A percentile compares a stretch with the other conserved stretches of the same genome.
These are phyloP conservation scores for Reticulitermes speratus DNA, from an alignment of 1,140 invertebrate species.

Conservation along the genomic window DNA sequence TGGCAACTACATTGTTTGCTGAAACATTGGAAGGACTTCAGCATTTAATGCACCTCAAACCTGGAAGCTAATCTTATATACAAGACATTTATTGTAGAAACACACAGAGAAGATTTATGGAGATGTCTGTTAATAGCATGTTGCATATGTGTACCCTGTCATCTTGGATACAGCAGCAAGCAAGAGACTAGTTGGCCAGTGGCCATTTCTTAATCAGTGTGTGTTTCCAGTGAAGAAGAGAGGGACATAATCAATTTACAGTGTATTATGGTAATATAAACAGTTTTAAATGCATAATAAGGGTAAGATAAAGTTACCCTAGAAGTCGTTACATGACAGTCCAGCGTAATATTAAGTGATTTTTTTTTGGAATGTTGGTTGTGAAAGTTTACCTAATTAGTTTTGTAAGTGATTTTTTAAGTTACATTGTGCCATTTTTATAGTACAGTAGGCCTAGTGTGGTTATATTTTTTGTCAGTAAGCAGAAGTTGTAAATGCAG, in stretches of 20 bases:
- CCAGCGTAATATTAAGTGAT: slow-evolving; percentile 11
- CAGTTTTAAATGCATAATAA: slow-evolving; percentile 11
- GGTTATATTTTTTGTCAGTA: slow-evolving; percentile 25
- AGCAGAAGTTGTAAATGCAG: slow-evolving; percentile 24
- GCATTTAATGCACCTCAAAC: no score
- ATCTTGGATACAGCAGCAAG: background rate
- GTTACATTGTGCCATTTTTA: slow-evolving; percentile 34
- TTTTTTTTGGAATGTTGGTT: slow-evolving; percentile 33
- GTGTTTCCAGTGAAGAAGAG: background rate
- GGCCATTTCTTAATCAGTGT: background rate
- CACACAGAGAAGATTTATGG: no score
- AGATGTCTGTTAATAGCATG: background rate
- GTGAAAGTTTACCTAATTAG: slow-evolving; percentile 35
- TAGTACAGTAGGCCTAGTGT: slow-evolving; percentile 31
- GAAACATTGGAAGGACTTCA: no score
- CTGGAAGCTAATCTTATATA: no score
- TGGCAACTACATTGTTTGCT: no score
- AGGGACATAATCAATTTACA: background rate
- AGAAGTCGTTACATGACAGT: background rate
- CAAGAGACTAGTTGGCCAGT: background rate
- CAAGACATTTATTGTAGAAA: no score
- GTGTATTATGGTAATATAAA: background rate
- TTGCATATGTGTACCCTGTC: background rate
- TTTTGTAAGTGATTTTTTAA: slow-evolving; percentile 32
- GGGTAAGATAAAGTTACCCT: slow-evolving; percentile 8